Conservation (phyloP, 2,797 vertebrate species). For the Botia almorhae region DNA sequence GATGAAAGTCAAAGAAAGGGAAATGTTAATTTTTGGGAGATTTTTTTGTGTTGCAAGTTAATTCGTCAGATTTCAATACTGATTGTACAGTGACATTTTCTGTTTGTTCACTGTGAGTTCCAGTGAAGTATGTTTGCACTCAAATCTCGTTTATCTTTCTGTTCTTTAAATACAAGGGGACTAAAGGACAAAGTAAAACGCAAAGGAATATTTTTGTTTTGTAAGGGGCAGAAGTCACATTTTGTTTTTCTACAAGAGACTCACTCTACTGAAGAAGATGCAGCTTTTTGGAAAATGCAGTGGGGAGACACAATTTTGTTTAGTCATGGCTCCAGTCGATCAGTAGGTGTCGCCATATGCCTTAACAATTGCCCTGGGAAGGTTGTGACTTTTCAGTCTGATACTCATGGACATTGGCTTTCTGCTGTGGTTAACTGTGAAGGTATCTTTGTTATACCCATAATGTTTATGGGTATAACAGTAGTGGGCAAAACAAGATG, state of each 20-base stretch:
- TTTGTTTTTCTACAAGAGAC: not conserved
- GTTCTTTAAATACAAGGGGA: not conserved
- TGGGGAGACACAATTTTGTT: not conserved
- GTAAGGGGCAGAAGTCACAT: not conserved
- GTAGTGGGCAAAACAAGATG: not conserved
- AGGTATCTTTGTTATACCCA: too few relatives aligned
- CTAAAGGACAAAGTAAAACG: not conserved
- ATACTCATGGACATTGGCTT: too few relatives aligned
- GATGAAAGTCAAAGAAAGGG: not conserved
- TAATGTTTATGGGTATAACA: not conserved
- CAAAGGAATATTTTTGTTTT: constrained; percentile 17
- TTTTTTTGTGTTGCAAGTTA: not conserved
- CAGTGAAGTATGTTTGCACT: not conserved
- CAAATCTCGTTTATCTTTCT: not conserved
- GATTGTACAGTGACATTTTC: not conserved
- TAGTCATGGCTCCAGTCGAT: not conserved
- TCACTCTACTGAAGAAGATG: not conserved
- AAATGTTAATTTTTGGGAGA: not conserved
- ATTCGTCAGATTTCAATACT: not conserved
- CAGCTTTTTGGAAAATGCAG: not conserved
- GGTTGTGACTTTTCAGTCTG: too few relatives aligned
- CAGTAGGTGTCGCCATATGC: not conserved
- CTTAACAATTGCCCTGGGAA: not conserved
- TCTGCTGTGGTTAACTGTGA: too few relatives aligned
- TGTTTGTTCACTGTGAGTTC: not conserved